Base-by-base conservation (phyloP, 2,113 vertebrate species). In the Rhipidura dahli region DNA sequence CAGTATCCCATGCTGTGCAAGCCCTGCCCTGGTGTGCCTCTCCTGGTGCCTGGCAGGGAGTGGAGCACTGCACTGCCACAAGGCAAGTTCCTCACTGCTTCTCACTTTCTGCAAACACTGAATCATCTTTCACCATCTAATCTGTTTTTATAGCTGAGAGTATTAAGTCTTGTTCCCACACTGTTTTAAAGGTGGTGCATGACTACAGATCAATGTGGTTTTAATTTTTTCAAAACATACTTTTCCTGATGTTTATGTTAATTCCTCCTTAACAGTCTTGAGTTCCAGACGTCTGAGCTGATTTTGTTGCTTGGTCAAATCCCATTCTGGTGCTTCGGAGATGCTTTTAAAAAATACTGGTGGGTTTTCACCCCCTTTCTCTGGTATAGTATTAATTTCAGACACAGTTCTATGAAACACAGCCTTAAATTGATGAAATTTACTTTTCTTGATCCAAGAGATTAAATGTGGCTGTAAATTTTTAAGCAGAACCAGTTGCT, bases 401-500 rank as follows among this genome's bases (percentile, higher is more conserved):
- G 83, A 84, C 56, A 86, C 68, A 73, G 69, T 94, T 96, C 77
- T 37, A 73, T 87, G 65, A 93, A 78, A 72, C 88, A 33, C 54
- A 59, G 77, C 57, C 50, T 72, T 73, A 23, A 79, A 53, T 93
- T 95, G 83, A 95, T 91, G 80, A 94, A 96, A 97, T 91, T 93
- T 96, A 96, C 93, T 97, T 93, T 89, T 96, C 91, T 94, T 96
- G 92, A 95, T 95, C 88, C 76, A 75, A 81, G 96, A 95, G 83
- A 96, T 96, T 97, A 96, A 95, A 93, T 24, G 75, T 85, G 85
- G 76, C 84, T 95, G 90, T 96, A 96, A 93, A 94, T 96, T 96
- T 96, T 97, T 93, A 96, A 96, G 89, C 82, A 96, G 90, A 96
- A 91, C 63, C 83, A 82, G 84, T 95, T 92, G 89, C 85, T 94